Evolutionary conservation across 2,113 vertebrate species (phyloP), one percentile per base, ranked within the genome.

Genomic region (Psittacula cyanocephala): DNA sequence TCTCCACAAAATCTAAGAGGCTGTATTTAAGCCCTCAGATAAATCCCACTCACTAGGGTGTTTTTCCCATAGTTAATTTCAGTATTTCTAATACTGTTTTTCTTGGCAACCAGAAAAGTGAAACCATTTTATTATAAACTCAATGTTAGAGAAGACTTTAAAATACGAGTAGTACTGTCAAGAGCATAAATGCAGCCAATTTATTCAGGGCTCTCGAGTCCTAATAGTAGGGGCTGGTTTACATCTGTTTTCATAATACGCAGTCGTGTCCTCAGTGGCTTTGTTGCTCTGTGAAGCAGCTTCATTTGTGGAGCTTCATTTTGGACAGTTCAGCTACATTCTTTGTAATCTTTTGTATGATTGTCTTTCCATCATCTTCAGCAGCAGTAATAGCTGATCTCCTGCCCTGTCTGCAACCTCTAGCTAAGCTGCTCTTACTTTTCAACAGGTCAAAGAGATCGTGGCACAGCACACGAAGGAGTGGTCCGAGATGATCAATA

Each of bases 401-500:
- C 67, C 11, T 46, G 47, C 24, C 37, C 29, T 68, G 1, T 10
- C 31, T 24, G 55, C 82, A 88, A 49, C 49, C 70, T 50, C 50
- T 85, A 37, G 49, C 19, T 49, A 47, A 64, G 53, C 22, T 65
- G 35, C 41, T 29, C 31, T 64, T 91, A 3, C 17, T 43, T 89
- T 47, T 72, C 41, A 18, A 15, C 86, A 99, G 99, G 99, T 99
- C 62, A 99, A 99, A 96, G 99, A 99, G 96, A 98, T 99, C 20
- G 99, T 99, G 81, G 99, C 99, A 0, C 99, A 99, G 96, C 99
- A 99, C 97, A 99, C 99, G 13, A 99, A 99, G 80, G 99, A 99
- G 94, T 99, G 99, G 99, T 99, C 99, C 0, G 99, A 99, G 95
- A 98, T 99, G 98, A 98, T 99, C 95, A 98, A 98, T 62, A 98